Base-by-base conservation (phyloP, 2,888 invertebrate genomes). In the Heliconius ismenius region DNA sequence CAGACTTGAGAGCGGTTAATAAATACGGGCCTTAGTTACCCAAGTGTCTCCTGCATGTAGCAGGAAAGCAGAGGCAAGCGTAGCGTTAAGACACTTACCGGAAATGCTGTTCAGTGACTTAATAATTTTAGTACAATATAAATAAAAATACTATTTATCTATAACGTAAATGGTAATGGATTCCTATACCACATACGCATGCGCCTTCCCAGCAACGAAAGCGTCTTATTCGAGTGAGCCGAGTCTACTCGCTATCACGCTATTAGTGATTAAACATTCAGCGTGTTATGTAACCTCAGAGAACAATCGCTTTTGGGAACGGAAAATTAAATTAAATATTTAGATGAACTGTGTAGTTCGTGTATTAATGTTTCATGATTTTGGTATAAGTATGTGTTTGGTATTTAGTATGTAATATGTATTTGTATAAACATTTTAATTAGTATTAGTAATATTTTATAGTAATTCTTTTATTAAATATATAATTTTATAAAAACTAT, bases 251-350 rank as follows among this genome's bases (percentile, higher is more conserved):
- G 49, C 54, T 69, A 69, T 69, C 54, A 32, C 69, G 54, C 69
- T 69, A 69, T 69, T 69, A 54, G 54, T 54, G 69, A 69, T 69
- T 69, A 69, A 69, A 69, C 69, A 69, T 69, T 69, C 54, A 69
- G n/a, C 54, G 69, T 69, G 69, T 54, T 69, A 69, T 70, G 70
- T 70, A 58, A 36, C 70, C 70, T 58, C 70, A 70, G 58, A 58
- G 54, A 70, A 70, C 58, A 70, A 70, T 58, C 70, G 70, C 58
- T 58, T 70, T 70, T 58, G 58, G 58, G 70, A 70, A 70, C 32
- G 58, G 54, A 32, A 54, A 69, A 69, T 69, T 54, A 69, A 69
- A 69, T 69, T 69, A 69, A 69, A 54, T 69, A 69, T 69, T 49
- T 43, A 67, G 39, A 67, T 67, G 15, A 67, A 67, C 39, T 43